phyloP scores from a whole-genome alignment of 2,888 invertebrate species.

The Leptinotarsa peninsularis region DNA sequence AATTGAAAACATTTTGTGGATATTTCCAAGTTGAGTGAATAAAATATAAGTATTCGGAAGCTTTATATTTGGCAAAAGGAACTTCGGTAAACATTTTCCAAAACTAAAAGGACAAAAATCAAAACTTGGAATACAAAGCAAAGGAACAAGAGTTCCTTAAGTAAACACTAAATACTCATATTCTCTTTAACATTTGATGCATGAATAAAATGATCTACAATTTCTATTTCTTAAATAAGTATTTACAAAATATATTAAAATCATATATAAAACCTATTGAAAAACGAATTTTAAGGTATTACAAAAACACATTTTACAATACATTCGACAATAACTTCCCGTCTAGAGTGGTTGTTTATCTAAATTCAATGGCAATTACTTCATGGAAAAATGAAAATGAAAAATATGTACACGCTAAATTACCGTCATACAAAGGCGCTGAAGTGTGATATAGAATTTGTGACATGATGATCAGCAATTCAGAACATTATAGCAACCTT shows the following conservation, averaged over 20 bases:
- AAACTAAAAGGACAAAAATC: not conserved
- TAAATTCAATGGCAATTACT: not conserved
- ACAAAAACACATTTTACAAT: not conserved
- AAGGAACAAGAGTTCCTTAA: not conserved
- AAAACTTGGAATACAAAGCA: not conserved
- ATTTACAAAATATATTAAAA: constrained; percentile 2
- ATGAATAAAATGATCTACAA: not conserved
- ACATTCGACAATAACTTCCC: not conserved
- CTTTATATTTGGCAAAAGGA: not conserved
- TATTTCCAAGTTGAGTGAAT: not conserved
- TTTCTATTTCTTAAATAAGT: not conserved
- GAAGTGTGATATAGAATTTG: no score
- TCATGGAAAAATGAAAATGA: not conserved
- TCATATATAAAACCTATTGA: not conserved
- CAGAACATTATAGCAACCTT: no score
- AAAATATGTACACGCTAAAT: not conserved
- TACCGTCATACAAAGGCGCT: no score
- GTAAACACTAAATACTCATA: not conserved
- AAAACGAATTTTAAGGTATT: not conserved
- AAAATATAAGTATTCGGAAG: not conserved
- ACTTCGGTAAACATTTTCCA: not conserved
- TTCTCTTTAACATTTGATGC: not conserved
- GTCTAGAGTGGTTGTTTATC: not conserved
- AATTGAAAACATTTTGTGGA: not conserved
- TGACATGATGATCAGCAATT: no score